A percentile compares a stretch with the other conserved stretches of the same genome.
Conservation (phyloP, 2,797 vertebrate genomes). For the Centropyge bicolor region DNA sequence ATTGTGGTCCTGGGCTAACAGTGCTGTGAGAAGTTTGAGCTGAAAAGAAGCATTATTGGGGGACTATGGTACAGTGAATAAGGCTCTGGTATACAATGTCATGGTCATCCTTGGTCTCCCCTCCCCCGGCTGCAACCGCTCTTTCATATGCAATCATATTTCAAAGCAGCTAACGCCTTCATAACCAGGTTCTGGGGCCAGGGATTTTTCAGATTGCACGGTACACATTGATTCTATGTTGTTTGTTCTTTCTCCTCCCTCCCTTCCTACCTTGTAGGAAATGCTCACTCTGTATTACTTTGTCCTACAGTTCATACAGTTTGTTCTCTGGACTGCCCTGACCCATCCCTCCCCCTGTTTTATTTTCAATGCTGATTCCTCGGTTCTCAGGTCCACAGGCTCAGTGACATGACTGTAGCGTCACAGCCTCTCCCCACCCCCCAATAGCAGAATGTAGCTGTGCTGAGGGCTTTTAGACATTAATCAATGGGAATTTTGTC, state of each 20-base stretch:
- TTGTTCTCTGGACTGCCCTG: constrained; percentile 64
- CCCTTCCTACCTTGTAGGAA: constrained; percentile 70
- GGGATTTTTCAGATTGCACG: constrained; percentile 72
- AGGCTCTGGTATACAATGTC: constrained; percentile 86
- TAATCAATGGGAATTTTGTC: constrained; percentile 88
- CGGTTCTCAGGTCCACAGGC: constrained; percentile 77
- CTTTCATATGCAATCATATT: constrained; percentile 43
- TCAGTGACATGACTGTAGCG: constrained; percentile 76
- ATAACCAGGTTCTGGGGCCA: constrained; percentile 47
- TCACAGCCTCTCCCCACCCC: constrained; percentile 62
- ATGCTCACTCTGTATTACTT: constrained; percentile 53
- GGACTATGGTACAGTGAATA: constrained; percentile 71
- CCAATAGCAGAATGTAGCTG: constrained; percentile 69
- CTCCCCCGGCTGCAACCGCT: constrained; percentile 45
- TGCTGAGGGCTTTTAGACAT: constrained; percentile 50
- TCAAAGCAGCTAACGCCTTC: constrained; percentile 55
- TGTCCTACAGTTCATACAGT: constrained; percentile 65
- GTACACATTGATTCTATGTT: constrained; percentile 62
- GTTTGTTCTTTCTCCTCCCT: constrained; percentile 58
- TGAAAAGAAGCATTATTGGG: constrained; percentile 41
- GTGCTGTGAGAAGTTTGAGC: constrained; percentile 48
- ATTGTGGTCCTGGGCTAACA: constrained; percentile 61
- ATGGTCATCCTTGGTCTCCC: constrained; percentile 80
- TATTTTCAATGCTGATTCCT: constrained; percentile 77
- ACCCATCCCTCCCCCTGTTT: constrained; percentile 64